Evolutionary conservation across 2,888 invertebrate genomes (phyloP).

Genomic region (Ptilodon capucinus): DNA sequence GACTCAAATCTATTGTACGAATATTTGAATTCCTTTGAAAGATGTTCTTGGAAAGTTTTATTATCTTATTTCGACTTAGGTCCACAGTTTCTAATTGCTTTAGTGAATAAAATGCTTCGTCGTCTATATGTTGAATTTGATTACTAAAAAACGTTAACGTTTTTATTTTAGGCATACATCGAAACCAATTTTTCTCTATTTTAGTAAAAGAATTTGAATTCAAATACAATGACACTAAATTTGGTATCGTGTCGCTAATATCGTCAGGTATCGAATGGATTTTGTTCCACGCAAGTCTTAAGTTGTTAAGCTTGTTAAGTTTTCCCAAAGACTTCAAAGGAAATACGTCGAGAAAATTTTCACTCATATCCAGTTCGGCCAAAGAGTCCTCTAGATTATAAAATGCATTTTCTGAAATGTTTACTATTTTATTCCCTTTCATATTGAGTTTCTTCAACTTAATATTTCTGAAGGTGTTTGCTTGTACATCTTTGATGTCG

Average conservation of each 20-base stretch:
- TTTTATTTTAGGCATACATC: constrained; percentile 89
- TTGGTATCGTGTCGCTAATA: constrained; percentile 86
- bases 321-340: constrained; percentile 90
- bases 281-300: constrained; percentile 92
- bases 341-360: constrained; percentile 92
- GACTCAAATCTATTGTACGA: constrained; percentile 92
- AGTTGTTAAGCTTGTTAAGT: constrained; percentile 86
- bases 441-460: constrained; percentile 91
- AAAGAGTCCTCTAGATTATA: constrained; percentile 89
- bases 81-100: constrained; percentile 91
- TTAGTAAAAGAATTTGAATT: constrained; percentile 92
- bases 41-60: constrained; percentile 87
- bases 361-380: constrained; percentile 92
- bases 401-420: constrained; percentile 93
- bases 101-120: constrained; percentile 89
- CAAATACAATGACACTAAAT: constrained; percentile 90
- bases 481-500: constrained; percentile 90
- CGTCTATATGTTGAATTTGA: constrained; percentile 89
- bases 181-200: constrained; percentile 90
- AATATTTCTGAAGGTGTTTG: constrained; percentile 92
- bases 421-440: constrained; percentile 91
- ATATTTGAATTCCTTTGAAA: constrained; percentile 90
- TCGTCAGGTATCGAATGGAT: constrained; percentile 89
- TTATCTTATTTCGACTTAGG: constrained; percentile 93
- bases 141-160: constrained; percentile 93